Evolutionary conservation across 1,140 invertebrate species (phyloP).

Genomic region (Hermatobates lingyangjiaoensis): DNA sequence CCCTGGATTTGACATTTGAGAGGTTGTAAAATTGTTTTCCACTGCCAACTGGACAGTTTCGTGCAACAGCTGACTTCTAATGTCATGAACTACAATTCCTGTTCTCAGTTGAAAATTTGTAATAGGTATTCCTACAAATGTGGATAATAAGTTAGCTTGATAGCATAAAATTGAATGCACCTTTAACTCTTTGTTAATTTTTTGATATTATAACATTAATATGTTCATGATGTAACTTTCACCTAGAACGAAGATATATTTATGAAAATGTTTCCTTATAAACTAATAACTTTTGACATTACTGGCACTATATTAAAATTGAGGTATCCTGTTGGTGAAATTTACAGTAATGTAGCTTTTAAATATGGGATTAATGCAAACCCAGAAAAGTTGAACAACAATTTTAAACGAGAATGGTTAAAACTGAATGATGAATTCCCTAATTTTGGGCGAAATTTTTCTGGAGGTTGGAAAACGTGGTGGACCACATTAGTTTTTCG

Average conservation of each 20-base stretch:
- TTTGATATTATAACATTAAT: background rate
- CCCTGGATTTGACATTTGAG: background rate
- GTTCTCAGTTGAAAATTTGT: background rate
- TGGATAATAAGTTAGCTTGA: background rate
- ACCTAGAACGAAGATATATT: background rate
- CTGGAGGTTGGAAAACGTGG: constrained; percentile 58
- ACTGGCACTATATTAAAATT: constrained; percentile 66
- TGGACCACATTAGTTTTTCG: constrained; percentile 31
- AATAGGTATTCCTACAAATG: background rate
- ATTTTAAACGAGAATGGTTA: constrained; percentile 42
- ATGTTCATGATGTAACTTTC: background rate
- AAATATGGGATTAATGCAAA: constrained; percentile 44
- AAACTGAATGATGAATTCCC: constrained; percentile 45
- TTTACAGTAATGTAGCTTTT: constrained; percentile 47
- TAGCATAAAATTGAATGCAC: background rate
- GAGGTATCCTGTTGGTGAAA: constrained; percentile 39
- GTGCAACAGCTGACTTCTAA: too few relatives aligned
- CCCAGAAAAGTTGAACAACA: constrained; percentile 32
- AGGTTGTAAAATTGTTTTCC: background rate
- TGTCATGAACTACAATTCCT: too few relatives aligned
- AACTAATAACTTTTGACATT: constrained; percentile 70
- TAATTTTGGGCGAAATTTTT: constrained; percentile 50
- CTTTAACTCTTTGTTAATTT: background rate
- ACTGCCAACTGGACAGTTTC: too few relatives aligned
- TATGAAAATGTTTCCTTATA: background rate